Base-by-base conservation (phyloP, 2,797 vertebrate species). In the Eulemur mongoz region DNA sequence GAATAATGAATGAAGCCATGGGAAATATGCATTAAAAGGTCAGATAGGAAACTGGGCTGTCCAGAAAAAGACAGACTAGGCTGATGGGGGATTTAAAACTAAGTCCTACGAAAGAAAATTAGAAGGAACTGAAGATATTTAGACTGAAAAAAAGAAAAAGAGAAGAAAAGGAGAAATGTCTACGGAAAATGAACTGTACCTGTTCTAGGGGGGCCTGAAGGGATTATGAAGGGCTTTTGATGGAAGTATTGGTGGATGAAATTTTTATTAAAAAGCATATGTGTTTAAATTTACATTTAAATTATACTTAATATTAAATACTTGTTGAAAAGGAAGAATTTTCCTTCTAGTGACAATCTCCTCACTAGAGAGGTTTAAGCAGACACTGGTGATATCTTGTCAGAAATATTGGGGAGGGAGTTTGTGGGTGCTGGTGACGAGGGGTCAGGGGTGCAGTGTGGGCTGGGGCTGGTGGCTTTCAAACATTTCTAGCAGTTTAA, bases 261-360 rank as follows among this genome's bases (percentile, higher is more conserved):
- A 50, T 50, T 63, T 91, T 91, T 38, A 25, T 61, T 38, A 14
- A 57, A 48, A 15, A n/a, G 22, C 18, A 50, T 63, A 61, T 27
- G 18, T 35, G 27, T 61, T 75, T 75, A 87, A n/a, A 87, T 87
- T 73, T 73, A 59, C 43, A 73, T 87, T 61, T 40, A 75, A 45
- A 61, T 87, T 35, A 45, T 35, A 25, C 70, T 87, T 61, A 59
- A 59, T 61, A 12, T 87, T 48, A 88, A 75, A 48, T 63, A 61
- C 12, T 73, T 32, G 25, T 40, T 32, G n/a, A 75, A 61, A 40
- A 83, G 8, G 45, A 70, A n/a, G 27, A 20, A n/a, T 65, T 75
- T 84, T 22, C 35, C 43, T 10, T 43, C 43, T 43, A 43, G 18
- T 73, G 84, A 57, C 35, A 43, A 84, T 30, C 17, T 75, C 20